Base-by-base conservation (phyloP, 2,888 invertebrate genomes). In the Andrena hattorfiana region DNA sequence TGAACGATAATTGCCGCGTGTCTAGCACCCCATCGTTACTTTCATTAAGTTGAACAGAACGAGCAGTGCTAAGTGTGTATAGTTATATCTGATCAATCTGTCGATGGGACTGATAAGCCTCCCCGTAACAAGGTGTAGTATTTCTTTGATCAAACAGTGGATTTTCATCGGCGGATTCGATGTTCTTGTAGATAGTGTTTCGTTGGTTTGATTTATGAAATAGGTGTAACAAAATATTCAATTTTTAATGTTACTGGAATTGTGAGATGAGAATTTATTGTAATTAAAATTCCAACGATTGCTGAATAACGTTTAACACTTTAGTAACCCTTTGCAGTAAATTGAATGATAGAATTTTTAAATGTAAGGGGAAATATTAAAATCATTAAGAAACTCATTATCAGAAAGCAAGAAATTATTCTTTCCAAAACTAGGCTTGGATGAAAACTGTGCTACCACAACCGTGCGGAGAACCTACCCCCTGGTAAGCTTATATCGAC, bases 1-100 rank as follows among this genome's bases (percentile, higher is more conserved):
- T 66, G 6, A 13, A 49, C 35, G 77, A 51, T 76, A 76, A 77
- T 77, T 77, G 26, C 66, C 35, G 66, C 30, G 32, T 77, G 76
- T 66, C 64, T 20, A 48, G 28, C 20, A 23, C 16, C 16, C 10
- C 23, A 32, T 63, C 54, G 10, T 54, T 35, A 30, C 28, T 64
- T 77, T 76, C 49, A 30, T 76, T 67, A 51, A 35, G 35, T 7
- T 20, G 2, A 2, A 13, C 13, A 6, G 30, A 63, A 26, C n/a
- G 30, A 8, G 10, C 23, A 56, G 56, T 56, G 10, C 7, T 23
- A 23, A 56, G 56, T 56, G 56, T 56, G 23, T 56, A 23, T 51
- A 23, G 10, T 20, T 20, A 13, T 56, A 23, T 23, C 23, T 26
- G 10, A 20, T 56, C 28, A 69, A 59, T 73, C 32, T 42, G 51